Evolutionary conservation across 2,888 invertebrate species (phyloP).

Genomic region (Agonum fuliginosum): DNA sequence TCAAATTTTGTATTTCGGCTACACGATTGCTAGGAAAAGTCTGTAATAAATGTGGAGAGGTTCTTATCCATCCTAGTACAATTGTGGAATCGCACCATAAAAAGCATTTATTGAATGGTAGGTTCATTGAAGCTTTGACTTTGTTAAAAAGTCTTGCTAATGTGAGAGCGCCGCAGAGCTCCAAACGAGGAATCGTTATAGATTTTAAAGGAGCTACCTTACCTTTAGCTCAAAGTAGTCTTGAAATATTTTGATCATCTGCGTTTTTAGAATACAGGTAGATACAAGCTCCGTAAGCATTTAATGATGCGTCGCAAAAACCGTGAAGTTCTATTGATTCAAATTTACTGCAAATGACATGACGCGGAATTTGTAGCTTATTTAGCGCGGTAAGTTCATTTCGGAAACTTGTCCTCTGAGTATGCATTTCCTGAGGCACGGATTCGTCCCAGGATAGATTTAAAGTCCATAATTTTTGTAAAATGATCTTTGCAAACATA

Average conservation of each 20-base stretch:
- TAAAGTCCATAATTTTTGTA: background rate
- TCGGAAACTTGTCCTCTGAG: background rate
- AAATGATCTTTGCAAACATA: background rate
- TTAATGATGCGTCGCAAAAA: constrained; percentile 64
- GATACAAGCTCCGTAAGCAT: constrained; percentile 58
- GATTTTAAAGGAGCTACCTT: constrained; percentile 57
- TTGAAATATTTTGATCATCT: background rate
- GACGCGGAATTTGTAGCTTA: constrained; percentile 33
- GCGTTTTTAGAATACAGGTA: background rate
- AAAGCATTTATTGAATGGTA: no score
- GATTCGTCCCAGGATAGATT: background rate
- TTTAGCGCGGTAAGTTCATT: no score
- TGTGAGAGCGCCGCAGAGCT: constrained; percentile 65
- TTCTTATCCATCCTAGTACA: no score
- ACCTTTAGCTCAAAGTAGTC: constrained; percentile 56
- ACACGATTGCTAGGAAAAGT: no score
- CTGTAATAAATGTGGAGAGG: no score
- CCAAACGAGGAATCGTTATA: constrained; percentile 65
- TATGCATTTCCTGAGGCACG: background rate
- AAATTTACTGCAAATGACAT: background rate
- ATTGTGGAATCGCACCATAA: no score
- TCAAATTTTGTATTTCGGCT: no score
- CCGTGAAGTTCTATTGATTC: constrained; percentile 62
- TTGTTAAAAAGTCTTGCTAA: constrained; percentile 63
- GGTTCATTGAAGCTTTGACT: no score